phyloP scores from a whole-genome alignment of 2,113 vertebrate genomes.

The Peromyscus maniculatus region DNA sequence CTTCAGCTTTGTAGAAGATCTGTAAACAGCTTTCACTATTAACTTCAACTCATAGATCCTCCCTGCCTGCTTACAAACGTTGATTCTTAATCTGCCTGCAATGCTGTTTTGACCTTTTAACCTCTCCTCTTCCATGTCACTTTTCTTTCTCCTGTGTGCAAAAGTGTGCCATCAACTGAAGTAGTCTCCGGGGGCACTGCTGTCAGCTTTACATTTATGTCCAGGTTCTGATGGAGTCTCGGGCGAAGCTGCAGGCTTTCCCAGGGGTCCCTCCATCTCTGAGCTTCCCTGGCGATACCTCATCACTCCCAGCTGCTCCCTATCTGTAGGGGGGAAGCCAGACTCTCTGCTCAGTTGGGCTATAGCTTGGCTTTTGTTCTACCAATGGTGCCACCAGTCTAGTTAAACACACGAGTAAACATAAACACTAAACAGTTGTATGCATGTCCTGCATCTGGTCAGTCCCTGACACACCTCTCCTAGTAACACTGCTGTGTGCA shows the following conservation, averaged over 20 bases:
- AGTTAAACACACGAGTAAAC: neutral
- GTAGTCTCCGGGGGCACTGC: neutral
- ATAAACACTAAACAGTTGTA: neutral
- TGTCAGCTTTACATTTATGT: neutral
- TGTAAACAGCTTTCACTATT: neutral
- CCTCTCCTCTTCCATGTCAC: neutral
- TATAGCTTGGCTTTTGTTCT: neutral
- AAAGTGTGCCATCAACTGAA: neutral
- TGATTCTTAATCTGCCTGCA: neutral
- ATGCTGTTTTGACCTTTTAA: neutral
- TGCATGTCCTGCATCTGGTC: no score
- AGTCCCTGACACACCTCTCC: neutral
- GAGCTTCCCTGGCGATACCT: neutral
- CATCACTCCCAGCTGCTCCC: neutral
- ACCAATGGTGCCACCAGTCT: neutral
- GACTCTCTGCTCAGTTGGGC: neutral
- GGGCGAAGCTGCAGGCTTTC: neutral
- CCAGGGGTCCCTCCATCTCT: neutral
- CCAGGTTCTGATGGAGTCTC: neutral
- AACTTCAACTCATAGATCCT: neutral
- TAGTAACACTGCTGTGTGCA: rapidly evolving
- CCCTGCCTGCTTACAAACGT: neutral
- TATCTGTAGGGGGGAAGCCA: neutral
- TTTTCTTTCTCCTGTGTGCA: neutral
- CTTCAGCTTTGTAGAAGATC: neutral